These are phyloP conservation scores for Helostoma temminkii DNA, from an alignment of 2,797 vertebrate genomes.

Conservation along the genomic window DNA sequence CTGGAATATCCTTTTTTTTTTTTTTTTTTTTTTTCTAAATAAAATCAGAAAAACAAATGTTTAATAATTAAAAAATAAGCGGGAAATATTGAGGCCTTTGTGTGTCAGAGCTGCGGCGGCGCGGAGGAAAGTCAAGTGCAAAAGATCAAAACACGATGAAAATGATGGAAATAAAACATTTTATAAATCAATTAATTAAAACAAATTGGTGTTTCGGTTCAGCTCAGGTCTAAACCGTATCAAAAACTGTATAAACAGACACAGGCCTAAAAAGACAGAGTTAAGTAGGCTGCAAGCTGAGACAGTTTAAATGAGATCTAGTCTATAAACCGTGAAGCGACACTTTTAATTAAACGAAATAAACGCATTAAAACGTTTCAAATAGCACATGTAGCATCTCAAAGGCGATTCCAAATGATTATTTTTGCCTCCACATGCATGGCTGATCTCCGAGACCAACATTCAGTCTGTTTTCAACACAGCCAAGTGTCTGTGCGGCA, in stretches of 20 bases:
- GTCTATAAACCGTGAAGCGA: not conserved
- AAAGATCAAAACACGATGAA: conserved; percentile 14
- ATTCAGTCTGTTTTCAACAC: not conserved
- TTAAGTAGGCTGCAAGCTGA: not conserved
- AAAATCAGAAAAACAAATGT: not conserved
- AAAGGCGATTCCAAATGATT: no score
- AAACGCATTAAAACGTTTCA: not conserved
- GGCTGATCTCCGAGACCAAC: conserved; percentile 3
- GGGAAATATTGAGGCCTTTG: conserved; percentile 4
- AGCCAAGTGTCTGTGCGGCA: conserved; percentile 22
- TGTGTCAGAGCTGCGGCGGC: conserved; percentile 5
- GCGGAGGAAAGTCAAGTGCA: not conserved
- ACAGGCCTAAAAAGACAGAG: conserved; percentile 15
- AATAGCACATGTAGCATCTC: no score
- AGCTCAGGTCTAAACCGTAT: not conserved
- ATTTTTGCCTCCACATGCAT: not conserved
- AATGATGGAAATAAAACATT: conserved; percentile 10
- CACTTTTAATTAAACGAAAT: not conserved
- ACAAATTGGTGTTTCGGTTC: not conserved
- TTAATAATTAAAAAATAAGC: not conserved
- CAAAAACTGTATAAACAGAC: no score
- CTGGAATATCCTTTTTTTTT: no score
- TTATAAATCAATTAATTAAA: not conserved
- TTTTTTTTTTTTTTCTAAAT: not conserved
- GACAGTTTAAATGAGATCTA: conserved; percentile 23